Conservation (phyloP, 2,888 invertebrate species). For the Nephrocerus scutellatus region DNA sequence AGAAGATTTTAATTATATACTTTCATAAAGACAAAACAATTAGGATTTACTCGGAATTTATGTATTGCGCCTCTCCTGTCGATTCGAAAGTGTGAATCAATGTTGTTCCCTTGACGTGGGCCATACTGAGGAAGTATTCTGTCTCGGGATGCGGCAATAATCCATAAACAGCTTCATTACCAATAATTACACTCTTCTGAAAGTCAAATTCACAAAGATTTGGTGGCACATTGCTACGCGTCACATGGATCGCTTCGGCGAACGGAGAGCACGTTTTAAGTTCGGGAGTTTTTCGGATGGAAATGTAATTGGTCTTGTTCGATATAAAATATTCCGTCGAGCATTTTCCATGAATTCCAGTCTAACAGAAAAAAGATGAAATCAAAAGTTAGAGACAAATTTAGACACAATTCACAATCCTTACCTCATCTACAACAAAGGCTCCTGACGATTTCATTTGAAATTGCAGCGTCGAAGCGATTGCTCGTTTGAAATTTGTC, state of each 20-base stretch:
- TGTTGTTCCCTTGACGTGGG: conserved; percentile 45
- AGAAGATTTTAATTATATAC: not conserved
- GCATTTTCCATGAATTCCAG: conserved; percentile 54
- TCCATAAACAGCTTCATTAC: conserved; percentile 45
- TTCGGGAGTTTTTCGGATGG: conserved; percentile 46
- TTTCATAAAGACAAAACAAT: not conserved
- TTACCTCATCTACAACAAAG: conserved; percentile 47
- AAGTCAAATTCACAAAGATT: conserved; percentile 46
- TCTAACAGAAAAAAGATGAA: conserved; percentile 36
- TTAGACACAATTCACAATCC: conserved; percentile 2
- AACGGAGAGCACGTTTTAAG: conserved; percentile 43
- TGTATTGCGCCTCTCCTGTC: conserved; percentile 46
- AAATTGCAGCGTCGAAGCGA: conserved; percentile 59
- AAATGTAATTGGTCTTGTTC: conserved; percentile 43
- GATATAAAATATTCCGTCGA: conserved; percentile 49
- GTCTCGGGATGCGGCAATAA: conserved; percentile 42
- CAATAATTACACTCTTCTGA: conserved; percentile 46
- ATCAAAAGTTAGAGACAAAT: not conserved
- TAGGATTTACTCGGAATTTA: conserved; percentile 41
- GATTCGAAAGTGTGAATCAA: conserved; percentile 47
- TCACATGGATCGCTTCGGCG: conserved; percentile 44
- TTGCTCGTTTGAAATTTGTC: conserved; percentile 60
- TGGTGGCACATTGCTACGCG: conserved; percentile 45
- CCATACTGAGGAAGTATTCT: conserved; percentile 42
- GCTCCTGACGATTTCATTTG: conserved; percentile 48